Base-by-base conservation (phyloP, 2,113 vertebrate genomes). In the Pomatostomus ruficeps region DNA sequence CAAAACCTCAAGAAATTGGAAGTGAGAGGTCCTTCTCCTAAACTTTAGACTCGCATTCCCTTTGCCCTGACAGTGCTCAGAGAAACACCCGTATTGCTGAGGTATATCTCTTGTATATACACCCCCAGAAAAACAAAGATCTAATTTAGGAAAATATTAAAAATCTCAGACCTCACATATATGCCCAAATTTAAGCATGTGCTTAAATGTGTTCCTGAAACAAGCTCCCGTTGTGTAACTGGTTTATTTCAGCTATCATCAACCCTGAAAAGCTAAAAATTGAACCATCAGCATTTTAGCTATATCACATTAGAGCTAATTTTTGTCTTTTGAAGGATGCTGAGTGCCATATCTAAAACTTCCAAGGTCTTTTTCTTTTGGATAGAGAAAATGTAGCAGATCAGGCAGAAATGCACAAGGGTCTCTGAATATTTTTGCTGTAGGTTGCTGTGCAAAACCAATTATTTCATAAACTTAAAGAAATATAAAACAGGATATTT, bases 401-500 rank as follows among this genome's bases (percentile, higher is more conserved):
- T 89, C 57, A 94, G 78, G 88, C 54, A 89, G 90, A 94, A 77
- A 95, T 48, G 84, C 95, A 83, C 52, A 42, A 58, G 83, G 93
- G 85, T 74, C 66, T 82, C 82, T 70, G 80, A 95, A 93, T 80
- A 85, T 75, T 91, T 95, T 77, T 94, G 46, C 66, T 93, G 52
- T 72, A 59, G 59, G 93, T 80, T 74, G 46, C 75, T 93, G 75
- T 67, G 82, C 73, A 96, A 95, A 95, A 91, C 54, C 76, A 94
- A 91, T 92, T 95, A 91, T 93, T 97, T 96, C 85, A 86, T 59
- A 95, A 82, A 95, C 88, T 76, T 57, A 96, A 95, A 95, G 91
- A 89, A 96, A 95, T 85, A 86, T 65, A 97, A 97, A 97, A 86
- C 46, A 96, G 85, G 72, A 25, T 94, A 85, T 97, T 97, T 97